phyloP scores from a whole-genome alignment of 2,113 vertebrate species.

The Sorex araneus region DNA sequence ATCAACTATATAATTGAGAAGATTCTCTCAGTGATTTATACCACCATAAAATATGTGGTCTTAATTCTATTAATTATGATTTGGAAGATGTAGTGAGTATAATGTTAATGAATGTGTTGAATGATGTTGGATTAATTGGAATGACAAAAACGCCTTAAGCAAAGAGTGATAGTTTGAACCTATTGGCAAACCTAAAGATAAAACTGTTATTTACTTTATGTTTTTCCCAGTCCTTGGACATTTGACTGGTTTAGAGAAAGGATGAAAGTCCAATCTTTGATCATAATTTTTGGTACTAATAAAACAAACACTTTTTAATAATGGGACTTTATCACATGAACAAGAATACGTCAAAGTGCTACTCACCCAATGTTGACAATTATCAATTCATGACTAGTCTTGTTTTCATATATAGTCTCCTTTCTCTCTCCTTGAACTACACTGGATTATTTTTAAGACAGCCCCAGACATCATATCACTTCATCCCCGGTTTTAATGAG shows the following conservation, averaged over 20 bases:
- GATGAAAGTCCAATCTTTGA: slow-evolving; percentile 2
- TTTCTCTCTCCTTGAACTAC: slow-evolving; percentile 3
- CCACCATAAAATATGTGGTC: slow-evolving; percentile 76
- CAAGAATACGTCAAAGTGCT: background rate
- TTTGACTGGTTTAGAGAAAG: slow-evolving; percentile 27
- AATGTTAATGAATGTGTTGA: slow-evolving; percentile 83
- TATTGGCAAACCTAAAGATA: slow-evolving; percentile 69
- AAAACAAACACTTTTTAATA: background rate
- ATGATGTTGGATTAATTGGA: slow-evolving; percentile 83
- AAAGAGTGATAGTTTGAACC: slow-evolving; percentile 69
- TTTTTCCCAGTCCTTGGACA: slow-evolving; percentile 62
- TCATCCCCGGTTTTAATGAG: slow-evolving; percentile 41
- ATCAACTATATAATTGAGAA: slow-evolving; percentile 80
- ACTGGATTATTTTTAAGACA: slow-evolving; percentile 47
- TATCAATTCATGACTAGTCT: slow-evolving; percentile 48
- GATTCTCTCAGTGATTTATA: slow-evolving; percentile 80
- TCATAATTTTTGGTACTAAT: slow-evolving; percentile 3
- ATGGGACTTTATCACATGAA: slow-evolving; percentile 34
- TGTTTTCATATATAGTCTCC: slow-evolving; percentile 46
- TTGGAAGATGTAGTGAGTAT: slow-evolving; percentile 77
- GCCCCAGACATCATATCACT: background rate
- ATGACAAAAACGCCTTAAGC: slow-evolving; percentile 79
- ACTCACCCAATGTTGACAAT: background rate
- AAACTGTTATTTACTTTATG: slow-evolving; percentile 66
- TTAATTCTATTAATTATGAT: slow-evolving; percentile 84